Base-by-base conservation (phyloP, 2,888 invertebrate species). In the Micropterix aruncella region DNA sequence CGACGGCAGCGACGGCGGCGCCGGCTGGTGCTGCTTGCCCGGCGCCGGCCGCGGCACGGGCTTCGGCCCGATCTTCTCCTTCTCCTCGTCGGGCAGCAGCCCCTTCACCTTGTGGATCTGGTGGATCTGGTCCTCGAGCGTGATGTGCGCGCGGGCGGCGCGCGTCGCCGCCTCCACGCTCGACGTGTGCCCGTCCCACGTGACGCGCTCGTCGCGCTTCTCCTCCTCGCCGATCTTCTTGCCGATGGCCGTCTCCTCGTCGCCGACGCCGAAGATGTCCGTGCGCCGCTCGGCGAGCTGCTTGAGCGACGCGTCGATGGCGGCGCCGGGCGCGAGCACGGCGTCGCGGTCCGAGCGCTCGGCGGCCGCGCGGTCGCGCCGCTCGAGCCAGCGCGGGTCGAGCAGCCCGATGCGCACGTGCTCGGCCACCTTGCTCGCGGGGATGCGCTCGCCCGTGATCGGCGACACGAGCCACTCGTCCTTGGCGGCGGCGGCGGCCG, bases 181-280 rank as follows among this genome's bases (percentile, higher is more conserved):
- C 15, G 91, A 91, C 0, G 94, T 93, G 65, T 97, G 95, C 1
- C 97, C 97, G 66, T 97, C 97, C 97, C 97, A 97, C 42, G 95
- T 95, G 14, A 93, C 91, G 55, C 88, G 79, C 59, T 92, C 92
- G 56, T 91, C 90, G 53, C 90, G 84, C 27, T 78, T 77, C 63
- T 89, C 89, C 55, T 88, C 87, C 60, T 92, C 92, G 2, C 92
- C 92, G 48, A 95, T 87, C 73, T 97, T 99, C 70, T 95, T 95
- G 72, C 99, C 99, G 60, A 99, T 99, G 17, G 92, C 91, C 0
- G 97, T 96, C 74, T 99, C 99, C 63, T 97, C 96, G 61, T 92
- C 92, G 46, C 97, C 97, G 49, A 93, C 90, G 67, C 99, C 99
- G 70, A 99, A 99, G 66, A 99, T 99, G 75, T 99, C 99, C 1